Conservation (phyloP, 2,888 invertebrate species). For the Euplexia lucipara region DNA sequence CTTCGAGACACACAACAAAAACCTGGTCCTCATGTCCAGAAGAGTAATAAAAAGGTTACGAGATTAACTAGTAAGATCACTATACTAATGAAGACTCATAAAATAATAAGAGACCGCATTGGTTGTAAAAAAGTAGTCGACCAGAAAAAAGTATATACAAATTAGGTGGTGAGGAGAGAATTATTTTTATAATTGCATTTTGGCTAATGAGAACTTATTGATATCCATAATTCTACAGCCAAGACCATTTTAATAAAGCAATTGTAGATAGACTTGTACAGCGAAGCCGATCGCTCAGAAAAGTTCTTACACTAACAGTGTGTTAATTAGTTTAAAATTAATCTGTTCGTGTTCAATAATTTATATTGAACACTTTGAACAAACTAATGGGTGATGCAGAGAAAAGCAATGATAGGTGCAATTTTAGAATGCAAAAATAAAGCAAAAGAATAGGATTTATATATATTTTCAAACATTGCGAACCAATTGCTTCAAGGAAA, state of each 20-base stretch:
- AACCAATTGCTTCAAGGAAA: too few species aligned
- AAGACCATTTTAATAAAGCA: neutral
- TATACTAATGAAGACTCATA: slow-evolving; percentile 48
- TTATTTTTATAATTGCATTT: slow-evolving; percentile 17
- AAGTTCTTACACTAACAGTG: too few species aligned
- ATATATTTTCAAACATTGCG: too few species aligned
- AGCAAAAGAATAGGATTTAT: too few species aligned
- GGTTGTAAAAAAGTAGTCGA: slow-evolving; percentile 15
- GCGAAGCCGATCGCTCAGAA: too few species aligned
- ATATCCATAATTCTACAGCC: neutral
- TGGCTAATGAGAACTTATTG: slow-evolving; percentile 1
- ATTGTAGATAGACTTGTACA: too few species aligned
- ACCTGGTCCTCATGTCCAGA: slow-evolving; percentile 23
- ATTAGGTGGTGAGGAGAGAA: slow-evolving; percentile 20
- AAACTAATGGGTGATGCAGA: too few species aligned
- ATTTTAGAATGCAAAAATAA: too few species aligned
- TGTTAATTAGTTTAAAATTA: too few species aligned
- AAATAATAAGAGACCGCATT: slow-evolving; percentile 17
- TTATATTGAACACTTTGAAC: too few species aligned
- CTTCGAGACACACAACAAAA: slow-evolving; percentile 27
- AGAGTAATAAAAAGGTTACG: slow-evolving; percentile 51
- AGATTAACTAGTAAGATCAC: slow-evolving; percentile 49
- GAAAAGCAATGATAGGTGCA: too few species aligned
- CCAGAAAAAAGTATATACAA: slow-evolving; percentile 19
- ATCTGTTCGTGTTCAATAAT: too few species aligned